These are phyloP conservation scores for Drosophila mercatorum DNA, from an alignment of 2,888 invertebrate genomes.

Conservation along the genomic window DNA sequence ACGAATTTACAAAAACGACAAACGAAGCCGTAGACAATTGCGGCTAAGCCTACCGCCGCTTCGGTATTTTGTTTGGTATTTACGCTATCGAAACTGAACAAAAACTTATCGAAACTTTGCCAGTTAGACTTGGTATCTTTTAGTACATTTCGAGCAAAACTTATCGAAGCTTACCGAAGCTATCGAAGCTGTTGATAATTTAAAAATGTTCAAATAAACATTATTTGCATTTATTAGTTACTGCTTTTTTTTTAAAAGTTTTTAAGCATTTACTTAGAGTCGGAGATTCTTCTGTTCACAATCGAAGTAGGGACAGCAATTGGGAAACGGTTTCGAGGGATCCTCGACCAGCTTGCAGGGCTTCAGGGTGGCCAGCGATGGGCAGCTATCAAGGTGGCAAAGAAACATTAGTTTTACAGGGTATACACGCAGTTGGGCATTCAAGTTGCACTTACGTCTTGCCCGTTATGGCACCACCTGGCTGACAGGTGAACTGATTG, in stretches of 20 bases:
- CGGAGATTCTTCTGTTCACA: background rate
- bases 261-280: background rate
- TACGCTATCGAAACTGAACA: background rate
- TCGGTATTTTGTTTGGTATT: background rate
- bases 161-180: background rate
- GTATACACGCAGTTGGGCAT: background rate
- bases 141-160: background rate
- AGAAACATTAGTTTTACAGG: background rate
- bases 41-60: background rate
- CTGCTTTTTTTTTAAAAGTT: too few species aligned
- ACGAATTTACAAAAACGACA: background rate
- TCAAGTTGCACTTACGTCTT: conserved; percentile 45
- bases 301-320: conserved; percentile 26
- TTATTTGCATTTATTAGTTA: background rate
- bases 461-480: background rate
- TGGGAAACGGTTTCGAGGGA: conserved; percentile 63
- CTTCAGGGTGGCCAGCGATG: conserved; percentile 17
- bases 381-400: conserved; percentile 48
- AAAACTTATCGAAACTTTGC: background rate
- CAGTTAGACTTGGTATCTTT: background rate
- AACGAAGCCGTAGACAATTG: background rate
- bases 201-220: too few species aligned
- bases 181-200: too few species aligned
- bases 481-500: background rate
- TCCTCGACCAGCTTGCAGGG: conserved; percentile 61